Conservation (phyloP, 2,797 vertebrate species). For the Psittacula echo region DNA sequence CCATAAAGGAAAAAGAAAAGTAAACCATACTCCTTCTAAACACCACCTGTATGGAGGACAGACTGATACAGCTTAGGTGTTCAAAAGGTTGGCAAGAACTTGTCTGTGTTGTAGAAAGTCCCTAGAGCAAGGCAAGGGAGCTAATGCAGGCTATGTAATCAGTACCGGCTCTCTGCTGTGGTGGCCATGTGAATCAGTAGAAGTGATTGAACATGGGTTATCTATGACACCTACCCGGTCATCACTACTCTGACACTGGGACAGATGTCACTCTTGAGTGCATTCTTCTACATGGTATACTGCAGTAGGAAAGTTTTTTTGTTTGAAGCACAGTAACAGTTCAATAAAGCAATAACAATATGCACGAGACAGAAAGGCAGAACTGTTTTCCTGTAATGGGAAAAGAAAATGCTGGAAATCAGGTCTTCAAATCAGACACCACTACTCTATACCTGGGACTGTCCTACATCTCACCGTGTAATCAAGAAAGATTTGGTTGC, state of each 20-base stretch:
- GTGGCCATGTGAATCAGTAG: fast-evolving
- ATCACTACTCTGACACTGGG: not conserved
- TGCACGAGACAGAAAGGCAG: not conserved
- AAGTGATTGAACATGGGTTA: not conserved
- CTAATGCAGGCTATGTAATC: not conserved
- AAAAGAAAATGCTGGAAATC: not conserved
- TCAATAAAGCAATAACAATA: not conserved
- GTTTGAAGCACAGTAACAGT: not conserved
- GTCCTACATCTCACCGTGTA: not conserved
- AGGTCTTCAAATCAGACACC: not conserved
- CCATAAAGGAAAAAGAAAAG: not conserved
- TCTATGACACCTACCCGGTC: not conserved
- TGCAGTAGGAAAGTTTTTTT: not conserved
- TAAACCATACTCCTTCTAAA: not conserved
- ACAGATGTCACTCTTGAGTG: not conserved
- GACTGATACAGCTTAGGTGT: not conserved
- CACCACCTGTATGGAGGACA: not conserved
- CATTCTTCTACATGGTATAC: not conserved
- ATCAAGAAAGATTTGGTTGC: not conserved
- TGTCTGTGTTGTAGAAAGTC: not conserved
- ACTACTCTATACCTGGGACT: not conserved
- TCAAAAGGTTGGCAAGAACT: not conserved
- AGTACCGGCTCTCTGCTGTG: not conserved
- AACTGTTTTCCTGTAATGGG: not conserved
- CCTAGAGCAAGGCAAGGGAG: not conserved